phyloP scores from a whole-genome alignment of 2,888 invertebrate species.

The Melieria omissa region DNA sequence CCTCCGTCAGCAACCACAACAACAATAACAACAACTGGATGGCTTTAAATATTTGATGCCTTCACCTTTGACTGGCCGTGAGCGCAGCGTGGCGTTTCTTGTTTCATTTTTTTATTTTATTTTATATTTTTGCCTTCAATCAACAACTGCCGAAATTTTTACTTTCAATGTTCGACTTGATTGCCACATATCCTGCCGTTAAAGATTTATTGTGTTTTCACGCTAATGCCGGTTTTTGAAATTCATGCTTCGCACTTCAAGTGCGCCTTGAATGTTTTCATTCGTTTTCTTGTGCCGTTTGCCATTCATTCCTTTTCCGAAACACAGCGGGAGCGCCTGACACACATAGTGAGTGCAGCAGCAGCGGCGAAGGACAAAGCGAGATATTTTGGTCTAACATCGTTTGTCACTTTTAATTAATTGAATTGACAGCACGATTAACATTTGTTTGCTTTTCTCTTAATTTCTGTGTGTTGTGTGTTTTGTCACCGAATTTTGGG shows the following conservation, averaged over 20 bases:
- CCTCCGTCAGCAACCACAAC: conserved; percentile 16
- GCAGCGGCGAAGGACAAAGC: not conserved
- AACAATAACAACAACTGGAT: conserved; percentile 7
- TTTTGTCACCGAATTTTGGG: too few relatives aligned
- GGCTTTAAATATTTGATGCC: conserved; percentile 13
- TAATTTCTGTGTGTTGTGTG: not conserved
- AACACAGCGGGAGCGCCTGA: not conserved
- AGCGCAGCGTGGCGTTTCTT: not conserved
- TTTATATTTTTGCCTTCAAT: not conserved
- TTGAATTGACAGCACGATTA: conserved; percentile 24
- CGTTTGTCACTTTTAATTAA: conserved; percentile 35
- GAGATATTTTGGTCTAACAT: not conserved
- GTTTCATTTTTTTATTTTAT: conserved; percentile 9
- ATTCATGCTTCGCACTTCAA: conserved; percentile 1
- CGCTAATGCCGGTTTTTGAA: not conserved
- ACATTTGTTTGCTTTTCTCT: not conserved
- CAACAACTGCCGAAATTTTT: too few relatives aligned
- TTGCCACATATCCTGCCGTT: conserved; percentile 1
- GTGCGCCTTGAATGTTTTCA: too few relatives aligned
- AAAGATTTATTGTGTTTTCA: conserved; percentile 15
- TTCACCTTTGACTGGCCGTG: not conserved
- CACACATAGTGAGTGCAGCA: not conserved
- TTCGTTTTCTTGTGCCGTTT: not conserved
- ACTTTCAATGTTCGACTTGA: not conserved
- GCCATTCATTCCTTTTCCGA: not conserved